Conservation (phyloP, 2,113 vertebrate genomes). For the Micronycteris hirsuta region DNA sequence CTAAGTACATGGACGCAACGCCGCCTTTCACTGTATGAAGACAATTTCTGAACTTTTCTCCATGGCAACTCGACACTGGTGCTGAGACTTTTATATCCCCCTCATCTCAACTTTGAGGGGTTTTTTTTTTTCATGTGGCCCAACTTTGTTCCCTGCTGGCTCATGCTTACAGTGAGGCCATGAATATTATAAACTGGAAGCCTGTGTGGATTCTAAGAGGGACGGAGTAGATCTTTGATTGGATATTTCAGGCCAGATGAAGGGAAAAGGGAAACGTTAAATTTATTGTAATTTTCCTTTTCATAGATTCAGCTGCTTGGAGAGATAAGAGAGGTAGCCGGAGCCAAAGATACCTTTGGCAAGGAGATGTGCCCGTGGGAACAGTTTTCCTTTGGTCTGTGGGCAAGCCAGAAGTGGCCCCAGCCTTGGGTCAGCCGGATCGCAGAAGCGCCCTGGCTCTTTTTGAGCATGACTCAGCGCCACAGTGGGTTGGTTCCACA, state of each 20-base stretch:
- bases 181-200: not conserved
- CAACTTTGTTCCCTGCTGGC: not conserved
- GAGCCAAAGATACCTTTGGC: slow-evolving; percentile 4
- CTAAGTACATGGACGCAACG: not conserved
- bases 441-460: not conserved
- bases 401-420: not conserved
- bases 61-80: accelerated
- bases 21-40: not conserved
- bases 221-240: not conserved
- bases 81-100: not conserved
- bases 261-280: not conserved
- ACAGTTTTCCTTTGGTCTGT: not conserved
- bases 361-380: not conserved
- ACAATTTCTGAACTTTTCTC: not conserved
- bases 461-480: not conserved
- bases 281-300: slow-evolving; percentile 8
- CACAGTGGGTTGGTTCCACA: not conserved
- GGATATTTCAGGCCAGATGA: slow-evolving; percentile 24
- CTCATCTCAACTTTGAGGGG: not conserved
- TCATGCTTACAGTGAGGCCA: not conserved
- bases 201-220: not conserved
- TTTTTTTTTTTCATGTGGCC: not conserved
- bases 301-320: not conserved
- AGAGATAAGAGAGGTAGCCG: slow-evolving; percentile 38
- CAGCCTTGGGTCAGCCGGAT: not conserved